Evolutionary conservation across 2,113 vertebrate species (phyloP), one percentile per base, ranked within the genome.

Genomic region (Pangasianodon gigas): DNA sequence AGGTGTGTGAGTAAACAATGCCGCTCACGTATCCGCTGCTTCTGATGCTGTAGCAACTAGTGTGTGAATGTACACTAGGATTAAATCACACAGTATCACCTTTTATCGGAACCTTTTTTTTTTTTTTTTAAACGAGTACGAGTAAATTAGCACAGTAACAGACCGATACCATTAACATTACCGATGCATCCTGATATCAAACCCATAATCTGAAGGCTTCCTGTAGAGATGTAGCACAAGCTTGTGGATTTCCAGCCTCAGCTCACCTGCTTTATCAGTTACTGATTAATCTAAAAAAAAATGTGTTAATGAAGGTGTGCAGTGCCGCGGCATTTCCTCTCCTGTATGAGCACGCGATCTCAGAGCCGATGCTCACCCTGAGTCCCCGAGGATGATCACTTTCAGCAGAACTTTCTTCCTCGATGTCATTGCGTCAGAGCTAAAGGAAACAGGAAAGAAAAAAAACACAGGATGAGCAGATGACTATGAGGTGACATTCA

Each of bases 401-500:
- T 99, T 99, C 94, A 99, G 94, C 87, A 99, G 96, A 79, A 98
- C 98, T 97, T 99, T 99, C 98, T 99, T 99, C 96, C 98, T 98
- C 94, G 98, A 99, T 87, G 98, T 98, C 98, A 99, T 99, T 94
- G 95, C 97, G 91, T 97, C 94, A 95, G 93, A 94, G 95, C 97
- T 96, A 18, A 88, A 80, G 94, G 91, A 93, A 65, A 88, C 90
- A 65, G 89, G 65, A 93, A 85, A 91, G 1, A 92, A 13, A 91
- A 54, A 74, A 52, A 44, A 56, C 29, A 24, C 79, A 88, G 6
- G 26, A 88, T 81, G 10, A 60, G 16, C 24, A 87, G 6, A 62
- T 62, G 82, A 77, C 4, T 32, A 67, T n/a, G 29, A 62, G 32
- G 54, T 56, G 48, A 90, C 18, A 48, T 84, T 56, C 62, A 75